Evolutionary conservation across 2,888 invertebrate species (phyloP), one percentile per base, ranked within the genome.

Genomic region (Tachina grossa): DNA sequence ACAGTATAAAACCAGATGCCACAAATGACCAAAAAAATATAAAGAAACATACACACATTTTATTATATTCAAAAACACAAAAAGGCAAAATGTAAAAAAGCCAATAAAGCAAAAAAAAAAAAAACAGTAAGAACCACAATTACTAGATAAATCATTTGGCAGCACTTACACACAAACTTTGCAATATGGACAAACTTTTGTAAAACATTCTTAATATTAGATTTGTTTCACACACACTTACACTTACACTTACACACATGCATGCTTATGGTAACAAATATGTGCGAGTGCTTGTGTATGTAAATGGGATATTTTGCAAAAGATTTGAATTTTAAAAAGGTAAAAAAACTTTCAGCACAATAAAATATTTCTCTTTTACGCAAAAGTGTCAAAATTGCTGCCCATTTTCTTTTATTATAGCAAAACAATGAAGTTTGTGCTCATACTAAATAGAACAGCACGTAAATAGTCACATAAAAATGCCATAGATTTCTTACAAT

Each of bases 61-160:
- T 69, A 65, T 75, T 71, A 49, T 43, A 47, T 69, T 19, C 11
- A 65, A 66, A 53, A 69, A 19, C 53, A 49, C 13, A 69, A 69
- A 53, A 51, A 69, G 9, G 6, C 51, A 66, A 66, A 55, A 39
- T 63, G 16, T 45, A 43, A 41, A 51, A 31, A 19, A 43, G 11
- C 53, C 31, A 39, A 47, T 11, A 47, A 55, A 63, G 51, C 71
- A 61, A 61, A 22, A 9, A 45, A 0, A 39, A 63, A 76, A 65
- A 65, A 82, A 1, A 6, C 31, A 31, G 6, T 65, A 71, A 74
- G 77, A 81, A 78, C 74, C 86, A 82, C 84, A 87, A 84, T 79
- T 82, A 84, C 82, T 84, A 83, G 79, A 87, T 87, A 87, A 87
- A 87, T 87, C 86, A 87, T 84, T 84, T 84, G 79, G 65, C 78